phyloP scores from a whole-genome alignment of 2,797 vertebrate genomes.

The Alauda arvensis region DNA sequence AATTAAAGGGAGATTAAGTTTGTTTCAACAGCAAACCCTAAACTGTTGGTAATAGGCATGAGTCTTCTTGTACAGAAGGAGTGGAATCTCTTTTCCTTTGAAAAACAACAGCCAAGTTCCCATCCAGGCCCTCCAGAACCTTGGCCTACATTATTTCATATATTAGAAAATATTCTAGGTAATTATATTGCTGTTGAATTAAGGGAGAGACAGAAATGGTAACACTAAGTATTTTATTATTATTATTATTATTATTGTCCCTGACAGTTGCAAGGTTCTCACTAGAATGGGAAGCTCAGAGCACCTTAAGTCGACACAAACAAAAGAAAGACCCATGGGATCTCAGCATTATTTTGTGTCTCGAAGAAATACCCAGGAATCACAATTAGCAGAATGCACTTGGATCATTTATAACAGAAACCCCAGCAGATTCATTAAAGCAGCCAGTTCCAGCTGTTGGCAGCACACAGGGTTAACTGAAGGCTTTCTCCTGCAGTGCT shows the following conservation, averaged over 20 bases:
- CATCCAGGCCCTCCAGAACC: neutral
- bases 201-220: neutral
- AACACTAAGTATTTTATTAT: neutral
- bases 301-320: neutral
- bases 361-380: constrained; percentile 17
- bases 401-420: constrained; percentile 19
- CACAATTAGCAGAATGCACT: neutral
- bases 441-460: fast-evolving
- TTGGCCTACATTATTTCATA: neutral
- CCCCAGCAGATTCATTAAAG: neutral
- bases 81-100: neutral
- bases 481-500: neutral
- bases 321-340: neutral
- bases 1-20: constrained; percentile 5
- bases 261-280: neutral
- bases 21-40: constrained; percentile 3
- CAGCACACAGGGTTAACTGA: neutral
- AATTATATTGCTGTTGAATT: neutral
- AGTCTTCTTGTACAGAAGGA: neutral
- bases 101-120: neutral
- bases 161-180: neutral
- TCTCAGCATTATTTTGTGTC: neutral
- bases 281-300: neutral
- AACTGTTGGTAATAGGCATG: neutral
- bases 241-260: neutral